Percentiles rank a stretch among this genome's conserved stretches.
Conservation (phyloP, 1,140 invertebrate species). For the Hesperophylax magnus region DNA sequence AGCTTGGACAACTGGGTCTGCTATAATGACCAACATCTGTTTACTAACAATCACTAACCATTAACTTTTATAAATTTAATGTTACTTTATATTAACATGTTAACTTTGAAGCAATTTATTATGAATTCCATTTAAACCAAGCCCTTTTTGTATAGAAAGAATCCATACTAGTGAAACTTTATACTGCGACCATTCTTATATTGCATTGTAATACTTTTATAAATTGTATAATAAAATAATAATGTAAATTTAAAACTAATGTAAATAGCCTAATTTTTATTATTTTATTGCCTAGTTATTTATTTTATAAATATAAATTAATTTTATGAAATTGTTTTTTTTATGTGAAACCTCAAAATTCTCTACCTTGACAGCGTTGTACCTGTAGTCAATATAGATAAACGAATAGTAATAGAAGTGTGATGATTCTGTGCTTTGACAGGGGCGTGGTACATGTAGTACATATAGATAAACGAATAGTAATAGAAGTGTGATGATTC, state of each 20-base stretch:
- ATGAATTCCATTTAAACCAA: conserved; percentile 5
- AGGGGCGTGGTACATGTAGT: too few relatives aligned
- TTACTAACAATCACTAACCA: not conserved
- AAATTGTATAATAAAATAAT: conserved; percentile 8
- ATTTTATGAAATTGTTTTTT: conserved; percentile 6
- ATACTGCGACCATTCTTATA: conserved; percentile 14
- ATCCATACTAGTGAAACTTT: conserved; percentile 24
- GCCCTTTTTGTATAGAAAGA: not conserved
- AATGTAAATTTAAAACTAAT: conserved; percentile 13
- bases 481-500: too few relatives aligned
- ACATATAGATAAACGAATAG: too few relatives aligned
- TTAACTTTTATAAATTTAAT: not conserved
- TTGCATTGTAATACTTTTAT: conserved; percentile 31
- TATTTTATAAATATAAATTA: conserved; percentile 41
- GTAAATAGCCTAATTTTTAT: conserved; percentile 16
- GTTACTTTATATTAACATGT: conserved; percentile 3
- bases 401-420: too few relatives aligned
- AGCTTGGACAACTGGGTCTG: conserved; percentile 70
- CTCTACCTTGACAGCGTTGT: too few relatives aligned
- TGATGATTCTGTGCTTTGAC: too few relatives aligned
- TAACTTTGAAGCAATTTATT: conserved; percentile 26
- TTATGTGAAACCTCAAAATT: too few relatives aligned
- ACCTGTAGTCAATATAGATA: too few relatives aligned
- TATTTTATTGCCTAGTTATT: conserved; percentile 28
- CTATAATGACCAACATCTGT: conserved; percentile 54